Percentiles rank a stretch among this genome's conserved stretches.
Evolutionary conservation across 2,797 vertebrate species (phyloP).

Genomic region (Poeciliopsis gracilis): DNA sequence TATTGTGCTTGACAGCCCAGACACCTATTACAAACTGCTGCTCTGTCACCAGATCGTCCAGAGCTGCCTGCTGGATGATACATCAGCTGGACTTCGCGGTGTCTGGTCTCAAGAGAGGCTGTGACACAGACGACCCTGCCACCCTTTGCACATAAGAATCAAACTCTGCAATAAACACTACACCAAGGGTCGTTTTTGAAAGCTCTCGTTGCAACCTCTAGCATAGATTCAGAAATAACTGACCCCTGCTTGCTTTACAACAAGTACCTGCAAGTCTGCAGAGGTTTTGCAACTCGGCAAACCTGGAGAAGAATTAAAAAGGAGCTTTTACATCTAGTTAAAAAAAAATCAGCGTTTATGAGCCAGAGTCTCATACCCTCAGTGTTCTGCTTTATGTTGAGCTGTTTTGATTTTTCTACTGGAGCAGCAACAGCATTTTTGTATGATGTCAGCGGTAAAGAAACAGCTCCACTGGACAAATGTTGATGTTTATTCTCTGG

Average conservation of each 20-base stretch:
- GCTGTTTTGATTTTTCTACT: background rate
- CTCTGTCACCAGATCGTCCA: slow-evolving; percentile 38
- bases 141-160: background rate
- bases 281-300: background rate
- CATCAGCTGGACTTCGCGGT: slow-evolving; percentile 52
- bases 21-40: slow-evolving; percentile 60
- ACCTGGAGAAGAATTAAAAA: background rate
- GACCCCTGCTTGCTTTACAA: background rate
- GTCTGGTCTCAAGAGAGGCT: slow-evolving; percentile 40
- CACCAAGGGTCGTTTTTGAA: background rate
- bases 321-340: background rate
- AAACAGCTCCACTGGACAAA: slow-evolving; percentile 8
- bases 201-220: background rate
- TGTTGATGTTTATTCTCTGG: background rate
- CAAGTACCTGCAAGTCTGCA: background rate
- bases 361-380: background rate
- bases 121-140: slow-evolving; percentile 37
- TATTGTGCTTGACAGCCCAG: slow-evolving; percentile 32
- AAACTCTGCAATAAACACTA: background rate
- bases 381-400: background rate
- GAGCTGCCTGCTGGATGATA: slow-evolving; percentile 63
- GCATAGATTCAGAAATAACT: slow-evolving; percentile 3
- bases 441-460: background rate
- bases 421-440: background rate
- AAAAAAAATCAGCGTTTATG: background rate